Evolutionary conservation across 2,113 vertebrate species (phyloP).

Genomic region (Hippolais icterina): DNA sequence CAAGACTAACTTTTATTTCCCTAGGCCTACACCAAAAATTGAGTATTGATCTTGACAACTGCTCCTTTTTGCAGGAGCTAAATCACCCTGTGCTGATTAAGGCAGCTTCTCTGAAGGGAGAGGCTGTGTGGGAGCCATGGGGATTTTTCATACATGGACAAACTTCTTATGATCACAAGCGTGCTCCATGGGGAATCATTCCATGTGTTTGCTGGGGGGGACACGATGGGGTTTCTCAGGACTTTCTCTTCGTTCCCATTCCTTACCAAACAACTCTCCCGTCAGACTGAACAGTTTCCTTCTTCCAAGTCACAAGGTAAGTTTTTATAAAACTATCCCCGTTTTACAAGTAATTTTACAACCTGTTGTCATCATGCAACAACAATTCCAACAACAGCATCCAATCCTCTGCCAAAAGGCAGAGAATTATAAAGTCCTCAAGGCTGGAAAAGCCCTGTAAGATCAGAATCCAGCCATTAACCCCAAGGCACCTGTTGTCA

Average conservation of each 20-base stretch:
- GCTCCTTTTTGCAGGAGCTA: not conserved
- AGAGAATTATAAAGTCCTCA: not conserved
- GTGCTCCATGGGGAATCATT: not conserved
- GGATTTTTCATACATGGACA: not conserved
- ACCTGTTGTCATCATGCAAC: not conserved
- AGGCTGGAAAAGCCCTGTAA: not conserved
- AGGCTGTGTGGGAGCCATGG: not conserved
- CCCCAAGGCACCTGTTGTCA: not conserved
- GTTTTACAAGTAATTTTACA: not conserved
- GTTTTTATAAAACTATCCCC: not conserved
- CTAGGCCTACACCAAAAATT: not conserved
- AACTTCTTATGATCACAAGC: accelerated
- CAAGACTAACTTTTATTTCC: constrained; percentile 6
- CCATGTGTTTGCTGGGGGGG: accelerated
- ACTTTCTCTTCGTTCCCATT: not conserved
- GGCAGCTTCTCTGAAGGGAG: not conserved
- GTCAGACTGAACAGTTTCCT: not conserved
- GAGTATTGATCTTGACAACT: constrained; percentile 13
- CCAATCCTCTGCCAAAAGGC: not conserved
- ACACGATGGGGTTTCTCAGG: not conserved
- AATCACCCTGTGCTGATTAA: not conserved
- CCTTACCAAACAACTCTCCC: not conserved
- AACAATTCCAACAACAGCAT: not conserved
- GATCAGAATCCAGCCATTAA: not conserved
- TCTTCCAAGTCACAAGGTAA: not conserved